phyloP scores from a whole-genome alignment of 1,140 invertebrate species.

The Pararge aegeria region DNA sequence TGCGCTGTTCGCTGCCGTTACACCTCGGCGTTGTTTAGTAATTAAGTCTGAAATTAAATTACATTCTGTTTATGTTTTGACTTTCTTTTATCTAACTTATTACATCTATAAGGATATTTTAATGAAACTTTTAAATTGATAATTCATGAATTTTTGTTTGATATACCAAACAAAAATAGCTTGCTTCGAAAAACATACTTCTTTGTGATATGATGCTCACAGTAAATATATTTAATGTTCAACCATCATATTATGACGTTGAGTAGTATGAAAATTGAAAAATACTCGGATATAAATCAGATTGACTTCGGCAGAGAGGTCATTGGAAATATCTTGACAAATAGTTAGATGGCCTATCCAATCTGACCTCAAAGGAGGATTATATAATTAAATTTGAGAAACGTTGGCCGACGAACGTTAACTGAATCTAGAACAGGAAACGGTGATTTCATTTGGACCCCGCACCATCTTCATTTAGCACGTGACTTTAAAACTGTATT shows the following conservation, averaged over 20 bases:
- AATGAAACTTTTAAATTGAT: no score
- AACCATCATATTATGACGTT: no score
- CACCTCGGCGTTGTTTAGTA: not conserved
- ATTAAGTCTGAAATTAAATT: slow-evolving; percentile 1
- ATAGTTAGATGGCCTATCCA: not conserved
- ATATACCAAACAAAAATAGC: no score
- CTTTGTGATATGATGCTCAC: no score
- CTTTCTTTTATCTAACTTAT: not conserved
- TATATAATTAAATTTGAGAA: slow-evolving; percentile 66
- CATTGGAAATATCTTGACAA: no score
- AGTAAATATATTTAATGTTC: no score
- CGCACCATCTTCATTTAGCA: slow-evolving; percentile 40
- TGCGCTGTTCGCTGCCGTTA: slow-evolving; percentile 15
- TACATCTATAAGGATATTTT: no score
- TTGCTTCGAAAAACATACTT: no score
- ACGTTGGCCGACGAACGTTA: slow-evolving; percentile 52
- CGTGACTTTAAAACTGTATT: slow-evolving; percentile 40
- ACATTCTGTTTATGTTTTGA: not conserved
- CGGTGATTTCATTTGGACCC: slow-evolving; percentile 57
- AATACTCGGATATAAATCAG: no score
- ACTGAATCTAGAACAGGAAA: slow-evolving; percentile 54
- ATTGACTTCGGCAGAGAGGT: no score
- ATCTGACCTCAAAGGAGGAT: slow-evolving; percentile 37
- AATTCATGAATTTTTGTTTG: no score
- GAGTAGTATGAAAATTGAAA: no score